Base-by-base conservation (phyloP, 2,888 invertebrate genomes). In the Nematopogon swammerdamellus region DNA sequence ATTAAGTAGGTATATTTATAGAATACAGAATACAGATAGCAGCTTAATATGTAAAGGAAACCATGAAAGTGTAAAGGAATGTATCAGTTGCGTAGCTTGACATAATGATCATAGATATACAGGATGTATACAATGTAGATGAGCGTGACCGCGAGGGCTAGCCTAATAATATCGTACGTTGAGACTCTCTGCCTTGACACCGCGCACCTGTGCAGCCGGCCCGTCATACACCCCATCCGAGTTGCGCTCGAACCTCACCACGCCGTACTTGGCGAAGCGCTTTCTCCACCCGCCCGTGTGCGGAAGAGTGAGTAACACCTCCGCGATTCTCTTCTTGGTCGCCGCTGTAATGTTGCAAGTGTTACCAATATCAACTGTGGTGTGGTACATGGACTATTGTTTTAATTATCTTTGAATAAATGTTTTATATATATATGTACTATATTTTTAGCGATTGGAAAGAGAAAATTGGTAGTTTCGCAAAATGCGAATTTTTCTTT, bases 161-260 rank as follows among this genome's bases (percentile, higher is more conserved):
- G 53, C 59, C 81, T 79, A 82, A 74, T 82, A 82, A 76, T 81
- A 81, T 61, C 76, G 66, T 66, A 81, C 59, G 62, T 74, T 77
- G 71, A 82, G 70, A 63, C 72, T 75, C 60, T 73, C 72, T 56
- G 65, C 67, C 60, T 72, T 67, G 68, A 69, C 66, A 68, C 74
- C 62, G 68, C 80, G 70, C 73, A 75, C 62, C 64, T 80, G 79
- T 71, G 79, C 73, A 72, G 71, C 62, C 65, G 72, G 62, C 70
- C 75, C 72, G 65, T 76, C 61, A 59, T 81, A 82, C 60, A 69
- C 63, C 64, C 65, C 72, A 70, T 71, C 61, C 53, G 65, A 67
- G 58, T 81, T 81, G 18, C 50, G 57, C 3, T 62, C 72, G 59
- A 80, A 82, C 55, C 76, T 79, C 45, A 75, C 66, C 25, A 82